Evolutionary conservation across 2,888 invertebrate species (phyloP).

Genomic region (Heteromurus nitidus): DNA sequence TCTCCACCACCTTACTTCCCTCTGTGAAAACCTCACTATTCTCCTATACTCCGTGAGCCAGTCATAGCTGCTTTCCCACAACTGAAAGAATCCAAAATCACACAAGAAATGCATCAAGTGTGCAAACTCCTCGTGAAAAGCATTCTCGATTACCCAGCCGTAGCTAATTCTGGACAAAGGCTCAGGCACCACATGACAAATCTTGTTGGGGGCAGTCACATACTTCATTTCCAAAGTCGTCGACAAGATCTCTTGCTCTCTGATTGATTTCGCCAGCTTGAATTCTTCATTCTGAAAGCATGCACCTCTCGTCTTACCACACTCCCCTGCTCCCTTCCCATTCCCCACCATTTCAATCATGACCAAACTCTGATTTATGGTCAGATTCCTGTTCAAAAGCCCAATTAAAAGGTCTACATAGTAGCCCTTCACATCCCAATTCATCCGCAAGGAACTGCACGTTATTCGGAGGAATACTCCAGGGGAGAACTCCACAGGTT

Average conservation of each 20-base stretch:
- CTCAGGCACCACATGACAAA: slow-evolving; percentile 18
- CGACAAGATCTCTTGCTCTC: not conserved
- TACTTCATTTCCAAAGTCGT: slow-evolving; percentile 8
- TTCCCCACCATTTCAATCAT: slow-evolving; percentile 1
- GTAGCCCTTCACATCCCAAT: not conserved
- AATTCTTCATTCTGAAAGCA: slow-evolving; percentile 6
- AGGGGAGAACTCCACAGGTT: not conserved
- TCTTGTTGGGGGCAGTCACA: not conserved
- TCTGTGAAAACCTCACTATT: not conserved
- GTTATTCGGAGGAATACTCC: not conserved
- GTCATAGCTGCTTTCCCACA: slow-evolving; percentile 12
- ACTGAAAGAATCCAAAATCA: slow-evolving; percentile 3
- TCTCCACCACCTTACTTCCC: not conserved
- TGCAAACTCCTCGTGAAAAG: slow-evolving; percentile 2
- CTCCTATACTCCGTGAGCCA: slow-evolving; percentile 22
- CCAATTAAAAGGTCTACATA: not conserved
- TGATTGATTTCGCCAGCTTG: not conserved
- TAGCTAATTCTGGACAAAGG: not conserved
- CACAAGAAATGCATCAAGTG: not conserved
- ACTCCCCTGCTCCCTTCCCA: not conserved
- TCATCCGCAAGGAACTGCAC: not conserved
- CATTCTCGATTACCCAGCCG: slow-evolving; percentile 10
- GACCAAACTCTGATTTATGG: not conserved
- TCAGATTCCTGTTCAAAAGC: not conserved
- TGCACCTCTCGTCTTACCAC: not conserved